phyloP scores from a whole-genome alignment of 2,113 vertebrate genomes.

The Morone saxatilis region DNA sequence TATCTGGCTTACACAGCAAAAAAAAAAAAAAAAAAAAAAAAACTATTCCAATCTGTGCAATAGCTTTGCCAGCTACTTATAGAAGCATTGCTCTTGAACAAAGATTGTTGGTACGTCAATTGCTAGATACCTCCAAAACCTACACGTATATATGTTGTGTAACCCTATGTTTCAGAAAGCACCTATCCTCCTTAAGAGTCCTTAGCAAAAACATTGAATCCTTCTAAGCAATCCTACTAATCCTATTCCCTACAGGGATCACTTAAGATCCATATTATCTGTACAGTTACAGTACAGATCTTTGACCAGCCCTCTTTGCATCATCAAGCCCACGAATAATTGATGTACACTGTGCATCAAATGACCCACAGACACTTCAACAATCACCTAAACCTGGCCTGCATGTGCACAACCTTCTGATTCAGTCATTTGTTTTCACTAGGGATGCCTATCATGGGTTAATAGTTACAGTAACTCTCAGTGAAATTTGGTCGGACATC shows the following conservation, averaged over 20 bases:
- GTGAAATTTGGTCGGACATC: neutral
- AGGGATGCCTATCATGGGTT: neutral
- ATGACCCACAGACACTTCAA: neutral
- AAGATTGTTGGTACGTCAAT: neutral
- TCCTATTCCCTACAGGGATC: conserved; percentile 36
- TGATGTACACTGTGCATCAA: neutral
- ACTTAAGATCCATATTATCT: conserved; percentile 37
- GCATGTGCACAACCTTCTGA: neutral
- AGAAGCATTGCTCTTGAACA: too few relatives aligned
- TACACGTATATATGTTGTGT: neutral
- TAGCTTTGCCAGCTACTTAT: neutral
- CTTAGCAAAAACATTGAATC: conserved; percentile 39
- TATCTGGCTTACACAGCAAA: neutral
- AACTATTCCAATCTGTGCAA: neutral
- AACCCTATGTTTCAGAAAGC: conserved; percentile 7
- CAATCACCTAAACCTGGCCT: neutral
- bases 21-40: neutral
- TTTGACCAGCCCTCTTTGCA: neutral
- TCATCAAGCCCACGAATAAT: conserved; percentile 20
- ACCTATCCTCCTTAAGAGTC: neutral
- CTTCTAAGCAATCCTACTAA: conserved; percentile 12
- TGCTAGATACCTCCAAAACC: neutral
- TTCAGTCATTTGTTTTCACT: neutral
- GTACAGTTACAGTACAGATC: conserved; percentile 8
- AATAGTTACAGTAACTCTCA: neutral